Conservation (phyloP, 1,140 invertebrate species). For the Calephelis nemesis region DNA sequence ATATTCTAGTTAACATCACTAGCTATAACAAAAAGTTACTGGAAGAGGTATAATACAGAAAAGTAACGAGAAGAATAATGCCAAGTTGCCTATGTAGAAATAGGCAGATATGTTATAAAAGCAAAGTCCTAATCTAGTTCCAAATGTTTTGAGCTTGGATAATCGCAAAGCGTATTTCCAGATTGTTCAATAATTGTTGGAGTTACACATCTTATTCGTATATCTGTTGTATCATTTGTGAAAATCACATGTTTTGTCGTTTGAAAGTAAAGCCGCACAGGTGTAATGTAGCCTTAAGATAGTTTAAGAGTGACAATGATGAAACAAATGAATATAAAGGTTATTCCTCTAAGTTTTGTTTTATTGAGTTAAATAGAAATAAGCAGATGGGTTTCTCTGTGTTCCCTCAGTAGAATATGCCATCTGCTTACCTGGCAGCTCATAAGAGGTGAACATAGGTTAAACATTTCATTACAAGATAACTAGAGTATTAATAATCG, state of each 20-base stretch:
- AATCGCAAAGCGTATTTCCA: constrained; percentile 16
- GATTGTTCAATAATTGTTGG: constrained; percentile 1
- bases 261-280: constrained; percentile 41
- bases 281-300: constrained; percentile 62
- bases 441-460: no score
- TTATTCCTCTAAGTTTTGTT: constrained; percentile 68
- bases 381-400: no score
- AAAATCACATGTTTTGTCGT: constrained; percentile 34
- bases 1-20: no score
- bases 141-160: constrained; percentile 9
- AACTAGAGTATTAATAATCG: no score
- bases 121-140: background rate
- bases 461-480: no score
- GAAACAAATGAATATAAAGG: constrained; percentile 75
- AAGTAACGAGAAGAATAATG: no score
- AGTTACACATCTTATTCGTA: constrained; percentile 9
- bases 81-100: no score
- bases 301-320: constrained; percentile 63
- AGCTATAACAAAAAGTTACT: no score
- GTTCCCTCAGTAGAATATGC: no score
- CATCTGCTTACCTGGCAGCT: no score
- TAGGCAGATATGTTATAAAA: background rate
- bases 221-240: constrained; percentile 15
- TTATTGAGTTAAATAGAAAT: constrained; percentile 38
- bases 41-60: no score